Evolutionary conservation across 2,888 invertebrate genomes (phyloP).

Genomic region (Drosophila glabriapex): DNA sequence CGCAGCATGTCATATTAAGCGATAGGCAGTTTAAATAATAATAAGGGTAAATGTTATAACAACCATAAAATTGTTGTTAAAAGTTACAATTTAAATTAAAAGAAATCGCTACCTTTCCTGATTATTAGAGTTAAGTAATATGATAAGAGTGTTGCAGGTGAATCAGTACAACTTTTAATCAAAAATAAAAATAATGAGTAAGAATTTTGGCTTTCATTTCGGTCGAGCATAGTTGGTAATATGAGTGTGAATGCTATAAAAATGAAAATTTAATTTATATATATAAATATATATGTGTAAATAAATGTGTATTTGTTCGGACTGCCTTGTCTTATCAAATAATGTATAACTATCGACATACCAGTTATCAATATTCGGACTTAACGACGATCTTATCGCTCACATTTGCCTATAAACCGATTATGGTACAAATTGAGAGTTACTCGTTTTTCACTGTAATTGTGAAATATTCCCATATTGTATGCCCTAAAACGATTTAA

Average conservation of each 20-base stretch:
- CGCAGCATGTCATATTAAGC: not conserved
- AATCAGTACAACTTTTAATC: not conserved
- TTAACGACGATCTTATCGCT: conserved; percentile 43
- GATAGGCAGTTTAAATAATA: not conserved
- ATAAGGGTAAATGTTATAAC: not conserved
- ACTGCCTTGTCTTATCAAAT: conserved; percentile 42
- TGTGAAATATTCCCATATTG: not conserved
- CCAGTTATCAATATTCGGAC: conserved; percentile 40
- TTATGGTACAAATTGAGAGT: not conserved
- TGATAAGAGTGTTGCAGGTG: not conserved
- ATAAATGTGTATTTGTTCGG: not conserved
- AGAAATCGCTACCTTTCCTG: not conserved
- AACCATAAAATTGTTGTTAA: not conserved
- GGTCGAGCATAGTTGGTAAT: not conserved
- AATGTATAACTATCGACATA: conserved; percentile 17
- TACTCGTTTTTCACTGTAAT: not conserved
- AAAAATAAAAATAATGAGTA: not conserved
- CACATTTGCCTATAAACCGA: not conserved
- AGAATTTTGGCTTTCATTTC: not conserved
- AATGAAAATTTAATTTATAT: not conserved
- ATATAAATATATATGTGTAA: not conserved
- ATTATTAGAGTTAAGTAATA: not conserved
- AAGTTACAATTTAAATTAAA: not conserved
- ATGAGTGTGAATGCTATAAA: not conserved
- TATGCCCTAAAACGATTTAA: no score